phyloP scores from a whole-genome alignment of 2,113 vertebrate species.

The Platichthys stellatus region DNA sequence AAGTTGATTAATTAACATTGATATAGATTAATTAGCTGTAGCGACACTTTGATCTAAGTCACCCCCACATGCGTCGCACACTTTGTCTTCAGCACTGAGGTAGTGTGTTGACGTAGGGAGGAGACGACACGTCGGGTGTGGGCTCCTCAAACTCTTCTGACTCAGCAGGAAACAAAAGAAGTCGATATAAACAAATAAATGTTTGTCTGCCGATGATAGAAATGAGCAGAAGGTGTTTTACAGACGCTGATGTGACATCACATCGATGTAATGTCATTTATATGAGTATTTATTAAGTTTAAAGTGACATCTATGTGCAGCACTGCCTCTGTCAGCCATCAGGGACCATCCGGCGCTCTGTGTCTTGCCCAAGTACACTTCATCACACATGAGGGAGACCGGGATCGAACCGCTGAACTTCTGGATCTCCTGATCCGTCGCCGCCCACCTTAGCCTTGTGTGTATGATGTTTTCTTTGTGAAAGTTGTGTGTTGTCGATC shows the following conservation, averaged over 20 bases:
- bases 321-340: no score
- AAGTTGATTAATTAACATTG: slow-evolving; percentile 79
- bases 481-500: no score
- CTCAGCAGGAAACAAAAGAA: not conserved
- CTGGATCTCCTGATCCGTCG: no score
- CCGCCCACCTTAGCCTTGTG: no score
- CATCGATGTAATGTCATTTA: not conserved
- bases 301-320: no score
- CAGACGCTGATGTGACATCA: not conserved
- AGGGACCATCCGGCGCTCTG: no score
- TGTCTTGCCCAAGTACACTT: not conserved
- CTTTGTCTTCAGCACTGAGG: slow-evolving; percentile 16
- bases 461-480: no score
- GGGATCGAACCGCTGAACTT: no score
- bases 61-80: slow-evolving; percentile 67
- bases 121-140: not conserved
- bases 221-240: not conserved
- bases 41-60: slow-evolving; percentile 76
- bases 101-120: slow-evolving; percentile 1
- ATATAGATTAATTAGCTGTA: slow-evolving; percentile 79
- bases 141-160: not conserved
- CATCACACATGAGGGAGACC: no score
- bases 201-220: not conserved
- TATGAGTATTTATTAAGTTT: no score
- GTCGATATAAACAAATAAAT: not conserved